Evolutionary conservation across 2,113 vertebrate genomes (phyloP), one percentile per base, ranked within the genome.

Genomic region (Ctenodactylus gundi): DNA sequence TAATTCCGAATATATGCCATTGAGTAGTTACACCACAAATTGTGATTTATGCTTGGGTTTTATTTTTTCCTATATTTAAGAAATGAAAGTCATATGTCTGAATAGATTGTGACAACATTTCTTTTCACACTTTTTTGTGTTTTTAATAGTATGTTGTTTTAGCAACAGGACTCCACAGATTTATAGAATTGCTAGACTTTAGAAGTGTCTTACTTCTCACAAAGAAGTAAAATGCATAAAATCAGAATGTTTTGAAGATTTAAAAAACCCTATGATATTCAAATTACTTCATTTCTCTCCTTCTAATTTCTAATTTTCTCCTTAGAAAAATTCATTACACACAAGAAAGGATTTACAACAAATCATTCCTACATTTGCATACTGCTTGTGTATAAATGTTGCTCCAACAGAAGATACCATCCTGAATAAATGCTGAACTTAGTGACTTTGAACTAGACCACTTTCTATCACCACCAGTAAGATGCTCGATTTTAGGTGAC

Each of bases 221-320:
- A 7, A 64, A 67, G 73, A 41, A 88, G 57, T 14, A 93, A 87
- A 85, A 88, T 8, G 7, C 34, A 80, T 55, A 82, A 82, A 92
- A 73, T 87, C 70, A 85, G 73, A 95, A 60, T 39, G 18, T 7
- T 78, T 49, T 44, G 70, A 92, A 44, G 55, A 36, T 95, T 92
- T 51, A 57, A 83, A 57, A 88, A 62, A 86, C 36, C 27, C 36
- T 72, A 21, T 31, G 55, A 82, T 34, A 87, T 84, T 89, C 46
- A 84, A 90, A 96, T 57, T 27, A 27, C 80, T 86, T 72, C 36
- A 49, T 53, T 96, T 88, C 64, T 95, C 51, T 80, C 64, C 72
- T 90, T 2, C 12, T 93, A 39, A 90, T 88, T 94, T 95, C 91
- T 94, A 64, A 96, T 94, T 96, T 94, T 80, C 77, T 96, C 64